Percentiles rank a stretch among this genome's conserved stretches.
Conservation (phyloP, 2,888 invertebrate genomes). For the Chaetoderma sp. region DNA sequence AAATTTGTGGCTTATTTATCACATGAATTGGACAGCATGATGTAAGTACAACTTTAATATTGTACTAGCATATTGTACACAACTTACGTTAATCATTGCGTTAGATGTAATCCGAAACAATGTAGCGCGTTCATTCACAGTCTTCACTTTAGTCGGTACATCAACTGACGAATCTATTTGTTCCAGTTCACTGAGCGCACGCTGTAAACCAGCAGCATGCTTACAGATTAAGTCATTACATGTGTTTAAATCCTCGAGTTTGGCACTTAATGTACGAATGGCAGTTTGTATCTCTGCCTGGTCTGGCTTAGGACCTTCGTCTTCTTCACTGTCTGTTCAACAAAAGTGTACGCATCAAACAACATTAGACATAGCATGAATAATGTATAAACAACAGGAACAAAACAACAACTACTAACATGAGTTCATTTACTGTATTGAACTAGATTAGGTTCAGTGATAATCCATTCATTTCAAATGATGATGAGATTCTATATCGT, state of each 20-base stretch:
- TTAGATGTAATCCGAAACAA: constrained; percentile 94
- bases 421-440: too few relatives aligned
- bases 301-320: constrained; percentile 63
- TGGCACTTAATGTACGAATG: constrained; percentile 76
- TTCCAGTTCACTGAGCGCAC: constrained; percentile 70
- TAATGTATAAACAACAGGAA: too few relatives aligned
- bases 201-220: constrained; percentile 86
- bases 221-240: constrained; percentile 92
- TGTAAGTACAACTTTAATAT: too few relatives aligned
- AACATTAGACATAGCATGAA: not conserved
- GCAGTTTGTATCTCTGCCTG: constrained; percentile 73
- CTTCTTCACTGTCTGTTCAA: constrained; percentile 75
- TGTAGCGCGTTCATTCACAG: constrained; percentile 92
- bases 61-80: too few relatives aligned
- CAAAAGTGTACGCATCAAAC: not conserved
- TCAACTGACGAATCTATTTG: constrained; percentile 62
- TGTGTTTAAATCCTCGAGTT: constrained; percentile 90
- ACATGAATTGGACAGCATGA: too few relatives aligned
- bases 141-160: constrained; percentile 75
- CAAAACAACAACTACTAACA: too few relatives aligned
- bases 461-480: too few relatives aligned
- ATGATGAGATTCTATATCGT: too few relatives aligned
- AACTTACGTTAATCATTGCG: constrained; percentile 93
- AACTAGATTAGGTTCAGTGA: too few relatives aligned
- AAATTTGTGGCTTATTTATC: too few relatives aligned